phyloP scores from a whole-genome alignment of 2,797 vertebrate genomes.

The Esox masquinongy region DNA sequence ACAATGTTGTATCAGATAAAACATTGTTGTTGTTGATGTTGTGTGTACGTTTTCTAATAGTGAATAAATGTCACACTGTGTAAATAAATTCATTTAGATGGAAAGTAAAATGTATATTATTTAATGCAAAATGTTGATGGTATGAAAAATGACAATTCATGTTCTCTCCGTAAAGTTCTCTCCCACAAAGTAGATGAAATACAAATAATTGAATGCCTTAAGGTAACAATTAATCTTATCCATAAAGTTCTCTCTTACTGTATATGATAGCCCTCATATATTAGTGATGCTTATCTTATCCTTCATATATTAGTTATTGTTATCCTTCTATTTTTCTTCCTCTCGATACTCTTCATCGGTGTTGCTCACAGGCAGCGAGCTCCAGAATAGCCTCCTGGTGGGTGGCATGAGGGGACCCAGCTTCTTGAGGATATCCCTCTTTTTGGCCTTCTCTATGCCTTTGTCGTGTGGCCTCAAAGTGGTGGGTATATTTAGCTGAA shows the following conservation, averaged over 20 bases:
- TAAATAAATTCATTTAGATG: not conserved
- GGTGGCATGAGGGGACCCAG: not conserved
- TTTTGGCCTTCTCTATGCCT: too few species aligned
- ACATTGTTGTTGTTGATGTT: not conserved
- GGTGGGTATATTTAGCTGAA: too few species aligned
- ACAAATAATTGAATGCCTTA: too few species aligned
- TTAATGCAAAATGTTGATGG: not conserved
- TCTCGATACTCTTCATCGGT: slow-evolving; percentile 4
- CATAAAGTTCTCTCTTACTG: not conserved
- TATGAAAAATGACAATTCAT: not conserved
- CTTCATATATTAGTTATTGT: not conserved
- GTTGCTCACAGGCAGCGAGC: not conserved
- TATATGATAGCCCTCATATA: not conserved
- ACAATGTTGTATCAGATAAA: not conserved
- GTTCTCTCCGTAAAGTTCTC: not conserved
- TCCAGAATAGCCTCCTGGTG: slow-evolving; percentile 12
- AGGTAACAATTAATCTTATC: too few species aligned
- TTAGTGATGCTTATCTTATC: not conserved
- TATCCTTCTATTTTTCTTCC: not conserved
- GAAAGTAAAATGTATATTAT: not conserved
- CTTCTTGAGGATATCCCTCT: too few species aligned
- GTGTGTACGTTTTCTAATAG: not conserved
- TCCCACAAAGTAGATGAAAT: not conserved
- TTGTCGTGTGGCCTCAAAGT: too few species aligned
- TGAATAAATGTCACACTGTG: not conserved